Evolutionary conservation across 2,888 invertebrate genomes (phyloP).

Genomic region (Brachyopa scutellaris): DNA sequence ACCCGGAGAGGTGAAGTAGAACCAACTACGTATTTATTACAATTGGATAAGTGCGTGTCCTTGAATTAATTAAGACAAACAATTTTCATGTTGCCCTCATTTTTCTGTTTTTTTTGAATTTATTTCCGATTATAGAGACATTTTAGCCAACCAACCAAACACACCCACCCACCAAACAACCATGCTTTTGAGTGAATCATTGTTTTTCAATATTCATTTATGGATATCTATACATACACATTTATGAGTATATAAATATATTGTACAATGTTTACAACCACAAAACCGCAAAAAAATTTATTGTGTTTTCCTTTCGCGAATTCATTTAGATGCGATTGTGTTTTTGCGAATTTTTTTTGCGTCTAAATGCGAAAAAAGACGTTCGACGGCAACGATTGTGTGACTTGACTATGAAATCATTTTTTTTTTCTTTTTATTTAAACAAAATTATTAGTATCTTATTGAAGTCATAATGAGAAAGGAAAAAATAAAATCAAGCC

Average conservation of each 20-base stretch:
- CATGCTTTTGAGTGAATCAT: constrained; percentile 48
- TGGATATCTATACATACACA: too few relatives aligned
- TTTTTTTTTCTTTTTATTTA: constrained; percentile 13
- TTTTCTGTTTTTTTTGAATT: constrained; percentile 31
- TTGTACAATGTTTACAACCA: constrained; percentile 15
- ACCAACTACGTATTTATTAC: constrained; percentile 1
- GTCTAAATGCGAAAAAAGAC: not conserved
- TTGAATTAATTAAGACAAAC: constrained; percentile 68
- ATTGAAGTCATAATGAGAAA: constrained; percentile 15
- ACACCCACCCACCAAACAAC: constrained; percentile 14
- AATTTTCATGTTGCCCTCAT: constrained; percentile 59
- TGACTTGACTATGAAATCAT: constrained; percentile 49
- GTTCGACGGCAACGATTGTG: constrained; percentile 16
- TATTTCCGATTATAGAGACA: constrained; percentile 54
- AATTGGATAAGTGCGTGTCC: constrained; percentile 49
- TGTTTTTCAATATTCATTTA: constrained; percentile 12
- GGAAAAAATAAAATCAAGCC: not conserved
- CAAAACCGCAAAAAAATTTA: constrained; percentile 36
- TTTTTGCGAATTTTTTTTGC: not conserved
- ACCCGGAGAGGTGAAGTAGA: constrained; percentile 41
- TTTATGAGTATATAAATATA: too few relatives aligned
- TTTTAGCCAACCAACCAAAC: not conserved
- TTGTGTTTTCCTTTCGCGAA: not conserved
- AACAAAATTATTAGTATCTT: constrained; percentile 31
- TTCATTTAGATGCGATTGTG: constrained; percentile 31